These are phyloP conservation scores for Theodoxus fluviatilis DNA, from an alignment of 2,888 invertebrate genomes.

Conservation along the genomic window DNA sequence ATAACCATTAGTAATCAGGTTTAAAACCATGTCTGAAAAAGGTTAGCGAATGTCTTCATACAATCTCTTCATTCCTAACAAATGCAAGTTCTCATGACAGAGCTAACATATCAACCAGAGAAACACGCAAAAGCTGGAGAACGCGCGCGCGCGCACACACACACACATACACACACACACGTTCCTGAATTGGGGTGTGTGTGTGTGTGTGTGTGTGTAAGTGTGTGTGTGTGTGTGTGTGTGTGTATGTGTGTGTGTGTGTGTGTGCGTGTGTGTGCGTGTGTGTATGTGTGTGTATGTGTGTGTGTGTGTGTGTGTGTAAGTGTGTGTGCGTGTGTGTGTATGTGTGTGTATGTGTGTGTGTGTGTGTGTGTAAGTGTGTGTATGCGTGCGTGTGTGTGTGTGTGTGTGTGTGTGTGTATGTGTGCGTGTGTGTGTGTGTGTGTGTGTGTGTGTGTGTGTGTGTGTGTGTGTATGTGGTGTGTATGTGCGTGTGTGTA, in stretches of 20 bases:
- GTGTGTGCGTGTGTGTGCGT: background rate
- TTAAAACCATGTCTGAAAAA: no score
- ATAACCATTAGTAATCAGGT: no score
- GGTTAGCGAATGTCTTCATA: no score
- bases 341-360: background rate
- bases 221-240: constrained; percentile 15
- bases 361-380: constrained; percentile 3
- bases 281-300: no score
- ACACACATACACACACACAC: no score
- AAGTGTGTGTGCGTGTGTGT: background rate
- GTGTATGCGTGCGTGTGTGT: constrained; percentile 11
- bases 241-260: background rate
- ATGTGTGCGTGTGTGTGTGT: constrained; percentile 3
- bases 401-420: constrained; percentile 14
- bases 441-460: constrained; percentile 11
- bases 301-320: background rate
- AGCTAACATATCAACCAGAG: no score
- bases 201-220: constrained; percentile 21
- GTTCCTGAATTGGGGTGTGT: no score
- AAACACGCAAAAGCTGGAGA: no score
- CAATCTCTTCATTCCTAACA: no score
- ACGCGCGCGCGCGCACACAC: no score
- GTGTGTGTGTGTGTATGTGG: background rate
- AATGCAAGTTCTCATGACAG: no score
- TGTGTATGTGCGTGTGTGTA: no score